Base-by-base conservation (phyloP, 2,888 invertebrate species). In the Electrophaes corylata region DNA sequence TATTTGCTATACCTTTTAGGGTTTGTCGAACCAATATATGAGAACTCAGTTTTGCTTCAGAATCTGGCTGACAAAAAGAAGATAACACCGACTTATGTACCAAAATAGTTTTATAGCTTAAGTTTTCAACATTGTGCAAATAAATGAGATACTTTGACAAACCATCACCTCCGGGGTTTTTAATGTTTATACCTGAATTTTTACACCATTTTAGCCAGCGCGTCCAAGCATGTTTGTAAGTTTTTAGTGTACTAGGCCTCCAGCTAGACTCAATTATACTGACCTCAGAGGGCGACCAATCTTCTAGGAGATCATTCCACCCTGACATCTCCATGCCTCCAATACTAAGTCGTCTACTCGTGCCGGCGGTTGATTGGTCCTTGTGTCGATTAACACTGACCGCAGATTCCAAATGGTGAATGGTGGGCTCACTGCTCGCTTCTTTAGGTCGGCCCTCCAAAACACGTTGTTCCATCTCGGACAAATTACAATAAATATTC, bases 291-390 rank as follows among this genome's bases (percentile, higher is more conserved):
- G 29, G 29, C 10, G 44, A 20, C 20, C 26, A 29, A 8, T 29
- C 16, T 5, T 5, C 23, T 12, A 20, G n/a, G 5, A 41, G 41
- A 23, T 41, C 23, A 41, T 41, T 19, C 41, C 41, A 41, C 41
- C 41, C 41, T 16, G 41, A 41, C 41, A 41, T 41, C 16, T 41
- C 41, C 41, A 41, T 41, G 41, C 41, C 41, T 41, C 41, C 16
- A 41, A 41, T 41, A 41, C 23, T 23, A 41, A 23, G 16, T 41
- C n/a, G 41, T 12, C 16, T 41, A 41, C 41, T 12, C 16, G 41
- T 16, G 41, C 12, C 10, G 41, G 41, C 6, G 41, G 41, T 12
- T 19, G n/a, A 23, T 41, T 41, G 20, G 26, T 44, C 12, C 44
- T 44, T 8, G 44, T 44, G 44, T 44, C 44, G 19, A 44, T 44